These are phyloP conservation scores for Apus apus DNA, from an alignment of 2,113 vertebrate genomes.

Conservation along the genomic window DNA sequence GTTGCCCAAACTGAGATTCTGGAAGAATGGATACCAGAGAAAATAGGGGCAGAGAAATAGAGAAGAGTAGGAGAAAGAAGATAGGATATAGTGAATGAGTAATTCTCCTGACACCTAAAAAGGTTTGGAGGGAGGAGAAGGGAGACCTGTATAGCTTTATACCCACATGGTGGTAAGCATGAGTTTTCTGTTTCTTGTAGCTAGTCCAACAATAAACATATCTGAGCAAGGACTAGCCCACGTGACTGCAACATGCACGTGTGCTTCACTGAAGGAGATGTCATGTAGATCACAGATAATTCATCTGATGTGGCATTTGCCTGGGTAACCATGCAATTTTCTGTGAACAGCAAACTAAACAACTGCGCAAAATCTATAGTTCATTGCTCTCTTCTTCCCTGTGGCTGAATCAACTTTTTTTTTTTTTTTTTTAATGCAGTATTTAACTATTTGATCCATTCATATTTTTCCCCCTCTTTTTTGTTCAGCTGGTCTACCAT, in stretches of 20 bases:
- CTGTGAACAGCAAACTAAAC: neutral
- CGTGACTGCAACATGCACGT: neutral
- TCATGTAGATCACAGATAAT: neutral
- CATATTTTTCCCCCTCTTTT: neutral
- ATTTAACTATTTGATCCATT: conserved; percentile 26
- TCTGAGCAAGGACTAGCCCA: neutral
- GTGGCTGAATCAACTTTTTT: neutral
- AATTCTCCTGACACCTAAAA: neutral
- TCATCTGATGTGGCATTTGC: conserved; percentile 54
- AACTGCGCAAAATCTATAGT: neutral
- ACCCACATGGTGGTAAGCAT: neutral
- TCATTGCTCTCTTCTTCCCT: conserved; percentile 26
- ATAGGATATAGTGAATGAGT: neutral
- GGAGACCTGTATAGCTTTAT: neutral
- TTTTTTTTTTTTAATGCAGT: neutral
- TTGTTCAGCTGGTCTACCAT: neutral
- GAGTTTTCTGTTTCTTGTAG: neutral
- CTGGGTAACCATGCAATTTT: neutral
- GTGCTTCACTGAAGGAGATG: neutral
- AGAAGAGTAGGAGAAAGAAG: neutral
- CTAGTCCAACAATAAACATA: neutral
- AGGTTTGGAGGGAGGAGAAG: neutral
- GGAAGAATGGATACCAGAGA: neutral
- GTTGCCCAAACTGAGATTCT: neutral
- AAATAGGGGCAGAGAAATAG: neutral